Conservation (phyloP, 1,140 invertebrate genomes). For the Phocides pigmalion region DNA sequence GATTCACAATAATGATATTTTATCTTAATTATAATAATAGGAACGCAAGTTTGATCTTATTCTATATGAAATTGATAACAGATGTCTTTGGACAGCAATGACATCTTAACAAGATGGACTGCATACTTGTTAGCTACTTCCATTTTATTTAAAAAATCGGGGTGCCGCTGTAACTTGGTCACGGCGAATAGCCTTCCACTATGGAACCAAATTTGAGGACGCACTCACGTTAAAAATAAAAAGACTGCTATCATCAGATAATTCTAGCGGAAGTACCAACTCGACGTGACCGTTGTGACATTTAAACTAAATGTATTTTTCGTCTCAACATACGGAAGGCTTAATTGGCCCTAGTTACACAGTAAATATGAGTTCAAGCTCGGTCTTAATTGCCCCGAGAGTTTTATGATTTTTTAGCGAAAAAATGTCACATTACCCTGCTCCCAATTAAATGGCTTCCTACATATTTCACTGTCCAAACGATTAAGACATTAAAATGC, state of each 20-base stretch:
- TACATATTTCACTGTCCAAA: not conserved
- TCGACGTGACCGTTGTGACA: conserved; percentile 48
- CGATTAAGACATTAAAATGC: not conserved
- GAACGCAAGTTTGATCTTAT: too few relatives aligned
- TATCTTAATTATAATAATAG: too few relatives aligned
- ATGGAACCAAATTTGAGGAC: too few relatives aligned
- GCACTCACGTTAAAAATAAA: conserved; percentile 40
- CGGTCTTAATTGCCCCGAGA: conserved; percentile 14
- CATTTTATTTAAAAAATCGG: too few relatives aligned
- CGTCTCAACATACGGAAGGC: conserved; percentile 16
- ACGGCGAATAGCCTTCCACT: too few relatives aligned
- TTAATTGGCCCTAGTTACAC: conserved; percentile 34
- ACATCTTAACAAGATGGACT: too few relatives aligned
- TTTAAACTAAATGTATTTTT: conserved; percentile 45
- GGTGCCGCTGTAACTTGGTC: too few relatives aligned
- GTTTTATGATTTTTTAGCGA: conserved; percentile 9
- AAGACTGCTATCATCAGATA: conserved; percentile 48
- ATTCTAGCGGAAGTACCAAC: conserved; percentile 49
- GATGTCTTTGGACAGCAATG: too few relatives aligned
- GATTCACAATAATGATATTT: too few relatives aligned
- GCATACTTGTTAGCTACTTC: too few relatives aligned
- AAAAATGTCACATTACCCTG: conserved; percentile 4
- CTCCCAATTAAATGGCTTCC: conserved; percentile 2
- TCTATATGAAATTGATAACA: too few relatives aligned
- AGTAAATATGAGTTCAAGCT: conserved; percentile 10